Conservation (phyloP, 2,797 vertebrate species). For the Tangara arthus region DNA sequence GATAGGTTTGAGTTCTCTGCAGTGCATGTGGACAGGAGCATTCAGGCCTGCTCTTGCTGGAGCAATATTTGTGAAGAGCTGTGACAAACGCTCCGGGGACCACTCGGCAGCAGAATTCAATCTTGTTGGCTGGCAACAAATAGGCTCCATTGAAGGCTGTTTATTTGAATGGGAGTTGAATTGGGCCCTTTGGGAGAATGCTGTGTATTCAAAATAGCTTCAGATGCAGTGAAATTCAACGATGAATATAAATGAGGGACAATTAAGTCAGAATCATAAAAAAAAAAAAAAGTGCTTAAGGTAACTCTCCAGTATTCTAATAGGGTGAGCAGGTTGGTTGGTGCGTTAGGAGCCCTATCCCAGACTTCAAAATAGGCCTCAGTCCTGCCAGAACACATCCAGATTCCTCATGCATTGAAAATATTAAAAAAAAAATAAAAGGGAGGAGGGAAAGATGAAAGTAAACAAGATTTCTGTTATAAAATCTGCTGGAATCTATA, state of each 20-base stretch:
- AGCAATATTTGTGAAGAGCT: constrained; percentile 48
- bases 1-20: neutral
- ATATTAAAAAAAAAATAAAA: no score
- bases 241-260: constrained; percentile 56
- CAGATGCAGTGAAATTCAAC: constrained; percentile 21
- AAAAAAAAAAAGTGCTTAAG: neutral
- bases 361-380: neutral
- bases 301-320: neutral
- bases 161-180: constrained; percentile 64
- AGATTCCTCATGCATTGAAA: neutral
- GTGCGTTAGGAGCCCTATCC: neutral
- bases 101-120: constrained; percentile 34
- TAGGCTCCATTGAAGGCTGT: constrained; percentile 55
- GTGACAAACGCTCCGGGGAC: constrained; percentile 40
- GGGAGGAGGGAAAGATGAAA: fast-evolving
- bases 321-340: neutral
- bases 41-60: constrained; percentile 18
- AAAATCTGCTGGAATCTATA: neutral
- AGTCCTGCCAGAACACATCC: neutral
- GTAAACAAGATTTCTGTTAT: neutral
- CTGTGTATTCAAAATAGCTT: constrained; percentile 45
- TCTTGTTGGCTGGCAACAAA: constrained; percentile 60
- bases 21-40: constrained; percentile 1
- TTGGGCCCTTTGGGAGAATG: constrained; percentile 41
- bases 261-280: constrained; percentile 46